Conservation (phyloP, 2,888 invertebrate genomes). For the Agonopterix heracliana region DNA sequence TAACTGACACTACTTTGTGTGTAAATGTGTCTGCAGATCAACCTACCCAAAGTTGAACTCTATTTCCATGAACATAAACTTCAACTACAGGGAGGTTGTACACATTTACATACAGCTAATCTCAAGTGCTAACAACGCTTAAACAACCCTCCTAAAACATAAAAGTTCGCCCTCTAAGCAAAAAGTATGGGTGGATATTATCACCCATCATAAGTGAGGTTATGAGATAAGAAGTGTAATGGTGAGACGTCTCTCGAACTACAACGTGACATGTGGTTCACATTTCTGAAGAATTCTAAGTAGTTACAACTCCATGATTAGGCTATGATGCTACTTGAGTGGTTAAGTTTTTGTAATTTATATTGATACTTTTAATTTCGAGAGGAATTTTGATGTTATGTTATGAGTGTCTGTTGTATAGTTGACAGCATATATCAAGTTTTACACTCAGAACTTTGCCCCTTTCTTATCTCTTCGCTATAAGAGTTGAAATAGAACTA, state of each 20-base stretch:
- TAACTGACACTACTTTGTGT: no score
- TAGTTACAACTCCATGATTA: conserved; percentile 31
- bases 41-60: no score
- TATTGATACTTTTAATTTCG: not conserved
- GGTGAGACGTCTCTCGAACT: conserved; percentile 20
- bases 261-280: conserved; percentile 40
- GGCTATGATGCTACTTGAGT: conserved; percentile 19
- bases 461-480: no score
- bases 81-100: no score
- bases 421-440: no score
- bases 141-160: not conserved
- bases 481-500: no score
- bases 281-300: conserved; percentile 42
- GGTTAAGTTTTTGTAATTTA: conserved; percentile 5
- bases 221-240: conserved; percentile 32
- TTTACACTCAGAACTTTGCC: no score
- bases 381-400: no score
- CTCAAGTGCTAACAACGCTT: not conserved
- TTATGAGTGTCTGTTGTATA: no score
- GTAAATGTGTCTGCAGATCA: no score
- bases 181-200: conserved; percentile 20
- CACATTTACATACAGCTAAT: no score
- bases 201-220: conserved; percentile 36
- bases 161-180: not conserved
- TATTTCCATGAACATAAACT: no score